Percentiles rank a stretch among this genome's conserved stretches.
Conservation (phyloP, 64 coral and sea anemone genomes). For the Montipora cactus region DNA sequence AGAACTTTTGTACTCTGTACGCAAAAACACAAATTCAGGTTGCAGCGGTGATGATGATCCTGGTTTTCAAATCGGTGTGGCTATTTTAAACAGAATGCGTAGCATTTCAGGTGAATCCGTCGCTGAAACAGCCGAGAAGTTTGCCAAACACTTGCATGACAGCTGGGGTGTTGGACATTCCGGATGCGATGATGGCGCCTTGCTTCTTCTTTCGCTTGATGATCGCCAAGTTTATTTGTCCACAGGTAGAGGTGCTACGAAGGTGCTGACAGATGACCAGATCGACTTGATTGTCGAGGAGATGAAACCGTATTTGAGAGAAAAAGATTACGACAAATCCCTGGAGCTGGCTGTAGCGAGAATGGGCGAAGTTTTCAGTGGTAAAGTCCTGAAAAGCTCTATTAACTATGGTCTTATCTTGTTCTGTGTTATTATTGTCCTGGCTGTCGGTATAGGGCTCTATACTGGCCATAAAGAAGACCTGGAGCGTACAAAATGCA, state of each 20-base stretch:
- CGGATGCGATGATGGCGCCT: conserved; percentile 77
- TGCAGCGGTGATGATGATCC: conserved; percentile 47
- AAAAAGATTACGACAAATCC: conserved; percentile 59
- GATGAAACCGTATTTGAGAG: conserved; percentile 64
- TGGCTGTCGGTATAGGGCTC: conserved; percentile 7
- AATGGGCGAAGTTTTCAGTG: conserved; percentile 88
- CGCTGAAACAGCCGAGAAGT: conserved; percentile 46
- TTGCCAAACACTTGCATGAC: conserved; percentile 77
- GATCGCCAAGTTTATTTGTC: conserved; percentile 85
- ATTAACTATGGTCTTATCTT: background rate
- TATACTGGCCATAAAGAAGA: conserved; percentile 38
- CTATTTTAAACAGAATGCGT: conserved; percentile 72
- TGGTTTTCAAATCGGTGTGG: conserved; percentile 86
- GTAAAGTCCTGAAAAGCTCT: conserved; percentile 38
- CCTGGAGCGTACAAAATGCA: conserved; percentile 44
- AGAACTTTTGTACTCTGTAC: conserved; percentile 57
- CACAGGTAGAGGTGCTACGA: conserved; percentile 80
- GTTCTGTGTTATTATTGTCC: conserved; percentile 15
- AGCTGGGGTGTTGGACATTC: conserved; percentile 81
- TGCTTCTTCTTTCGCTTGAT: conserved; percentile 67
- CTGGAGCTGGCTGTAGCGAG: conserved; percentile 56
- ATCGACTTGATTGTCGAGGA: conserved; percentile 86
- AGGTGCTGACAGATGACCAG: conserved; percentile 76
- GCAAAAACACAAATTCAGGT: conserved; percentile 74
- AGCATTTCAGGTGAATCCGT: conserved; percentile 7